Conservation (phyloP, 1,140 invertebrate species). For the Heterodera schachtii region DNA sequence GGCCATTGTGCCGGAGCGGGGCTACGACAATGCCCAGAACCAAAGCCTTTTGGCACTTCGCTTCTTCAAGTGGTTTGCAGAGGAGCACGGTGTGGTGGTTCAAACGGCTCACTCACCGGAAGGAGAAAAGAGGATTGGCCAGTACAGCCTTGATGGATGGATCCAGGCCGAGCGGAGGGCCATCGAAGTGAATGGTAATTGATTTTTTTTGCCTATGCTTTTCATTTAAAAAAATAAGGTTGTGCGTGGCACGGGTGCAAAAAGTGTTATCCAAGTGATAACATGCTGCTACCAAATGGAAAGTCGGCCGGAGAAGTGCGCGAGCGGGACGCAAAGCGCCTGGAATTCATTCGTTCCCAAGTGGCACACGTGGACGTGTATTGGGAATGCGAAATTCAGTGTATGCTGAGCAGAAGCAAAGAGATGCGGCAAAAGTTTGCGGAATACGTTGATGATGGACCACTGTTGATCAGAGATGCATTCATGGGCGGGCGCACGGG, state of each 20-base stretch:
- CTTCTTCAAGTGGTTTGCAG: not conserved
- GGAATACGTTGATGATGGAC: slow-evolving; percentile 8
- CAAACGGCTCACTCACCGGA: not conserved
- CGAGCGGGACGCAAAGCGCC: too few species aligned
- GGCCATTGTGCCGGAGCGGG: too few species aligned
- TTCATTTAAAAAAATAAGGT: too few species aligned
- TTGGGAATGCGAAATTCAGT: slow-evolving; percentile 22
- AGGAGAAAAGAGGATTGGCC: not conserved
- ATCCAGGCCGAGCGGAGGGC: not conserved
- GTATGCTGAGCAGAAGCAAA: not conserved
- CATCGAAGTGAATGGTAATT: slow-evolving; percentile 20
- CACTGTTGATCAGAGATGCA: not conserved
- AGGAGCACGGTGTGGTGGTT: not conserved
- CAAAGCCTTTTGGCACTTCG: too few species aligned
- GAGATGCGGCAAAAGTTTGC: slow-evolving; percentile 13
- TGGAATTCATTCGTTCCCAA: slow-evolving; percentile 4
- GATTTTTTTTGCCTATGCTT: too few species aligned
- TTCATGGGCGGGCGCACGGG: not conserved
- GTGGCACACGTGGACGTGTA: not conserved
- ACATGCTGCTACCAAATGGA: too few species aligned
- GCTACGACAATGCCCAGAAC: too few species aligned
- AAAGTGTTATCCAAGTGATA: too few species aligned
- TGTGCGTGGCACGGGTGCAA: slow-evolving; percentile 22
- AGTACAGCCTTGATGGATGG: slow-evolving; percentile 21
- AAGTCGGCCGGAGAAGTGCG: too few species aligned